Conservation (phyloP, 2,888 invertebrate species). For the Hyles lineata region DNA sequence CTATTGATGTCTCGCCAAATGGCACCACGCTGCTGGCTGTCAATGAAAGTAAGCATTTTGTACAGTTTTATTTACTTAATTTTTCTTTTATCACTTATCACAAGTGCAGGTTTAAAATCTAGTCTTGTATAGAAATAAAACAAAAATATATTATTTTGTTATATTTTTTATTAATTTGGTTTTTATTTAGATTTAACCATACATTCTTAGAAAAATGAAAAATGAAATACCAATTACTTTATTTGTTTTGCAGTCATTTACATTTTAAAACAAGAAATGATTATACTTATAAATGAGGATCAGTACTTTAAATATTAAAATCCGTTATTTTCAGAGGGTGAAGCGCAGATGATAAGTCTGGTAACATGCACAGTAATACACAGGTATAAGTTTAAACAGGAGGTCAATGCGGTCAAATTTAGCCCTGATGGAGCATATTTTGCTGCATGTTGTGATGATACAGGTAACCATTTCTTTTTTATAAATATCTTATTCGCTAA, state of each 20-base stretch:
- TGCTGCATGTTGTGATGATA: conserved; percentile 94
- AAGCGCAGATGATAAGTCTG: conserved; percentile 93
- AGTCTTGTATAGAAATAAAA: too few relatives aligned
- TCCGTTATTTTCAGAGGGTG: conserved; percentile 86
- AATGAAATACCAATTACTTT: too few relatives aligned
- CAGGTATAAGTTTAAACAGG: conserved; percentile 91
- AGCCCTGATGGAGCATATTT: conserved; percentile 97
- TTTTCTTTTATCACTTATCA: too few relatives aligned
- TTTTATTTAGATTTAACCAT: too few relatives aligned
- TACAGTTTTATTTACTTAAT: background rate
- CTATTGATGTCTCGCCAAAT: conserved; percentile 94
- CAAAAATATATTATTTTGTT: too few relatives aligned
- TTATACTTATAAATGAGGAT: background rate
- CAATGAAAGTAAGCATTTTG: conserved; percentile 89
- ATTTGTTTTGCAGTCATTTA: too few relatives aligned
- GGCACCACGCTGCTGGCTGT: conserved; percentile 93
- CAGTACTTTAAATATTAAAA: conserved; percentile 4
- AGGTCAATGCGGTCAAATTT: conserved; percentile 91
- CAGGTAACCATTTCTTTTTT: conserved; percentile 80
- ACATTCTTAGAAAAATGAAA: too few relatives aligned
- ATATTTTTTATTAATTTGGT: too few relatives aligned
- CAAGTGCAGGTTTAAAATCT: too few relatives aligned
- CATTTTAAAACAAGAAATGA: background rate
- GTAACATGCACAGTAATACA: conserved; percentile 93
- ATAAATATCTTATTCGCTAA: too few relatives aligned